phyloP scores from a whole-genome alignment of 2,888 invertebrate species.

The Apamea sordens region DNA sequence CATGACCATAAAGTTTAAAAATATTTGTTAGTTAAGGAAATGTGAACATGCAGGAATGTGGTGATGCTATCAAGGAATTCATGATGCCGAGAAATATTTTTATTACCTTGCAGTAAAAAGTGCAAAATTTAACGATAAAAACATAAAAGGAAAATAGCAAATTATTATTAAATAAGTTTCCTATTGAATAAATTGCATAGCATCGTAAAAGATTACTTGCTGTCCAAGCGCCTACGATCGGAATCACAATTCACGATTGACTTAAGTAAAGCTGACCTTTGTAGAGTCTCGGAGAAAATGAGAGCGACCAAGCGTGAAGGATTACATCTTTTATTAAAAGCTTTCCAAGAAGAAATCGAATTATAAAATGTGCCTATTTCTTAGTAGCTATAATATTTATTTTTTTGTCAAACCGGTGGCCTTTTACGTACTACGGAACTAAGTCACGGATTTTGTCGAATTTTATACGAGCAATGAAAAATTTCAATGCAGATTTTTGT shows the following conservation, averaged over 20 bases:
- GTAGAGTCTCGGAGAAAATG: constrained; percentile 35
- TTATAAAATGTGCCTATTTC: constrained; percentile 5
- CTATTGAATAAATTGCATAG: constrained; percentile 11
- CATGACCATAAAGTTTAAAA: neutral
- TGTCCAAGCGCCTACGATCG: constrained; percentile 32
- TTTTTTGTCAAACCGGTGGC: neutral
- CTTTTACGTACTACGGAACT: neutral
- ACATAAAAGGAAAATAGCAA: neutral
- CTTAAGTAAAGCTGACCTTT: constrained; percentile 52
- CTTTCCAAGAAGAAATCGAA: constrained; percentile 41
- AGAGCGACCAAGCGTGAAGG: constrained; percentile 52
- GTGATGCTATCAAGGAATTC: constrained; percentile 36
- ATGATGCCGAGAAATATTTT: neutral
- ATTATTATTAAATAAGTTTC: neutral
- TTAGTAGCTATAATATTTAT: neutral
- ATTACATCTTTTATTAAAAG: constrained; percentile 56
- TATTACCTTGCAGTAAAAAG: neutral
- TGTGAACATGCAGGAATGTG: constrained; percentile 13
- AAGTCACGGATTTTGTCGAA: neutral
- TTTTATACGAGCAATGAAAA: neutral
- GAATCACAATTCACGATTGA: constrained; percentile 56
- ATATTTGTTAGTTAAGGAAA: constrained; percentile 22
- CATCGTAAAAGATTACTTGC: constrained; percentile 15
- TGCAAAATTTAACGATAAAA: neutral
- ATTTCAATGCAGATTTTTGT: neutral